A percentile compares a stretch with the other conserved stretches of the same genome.
phyloP scores from a whole-genome alignment of 2,888 invertebrate species.

The Zaprionus bogoriensis region DNA sequence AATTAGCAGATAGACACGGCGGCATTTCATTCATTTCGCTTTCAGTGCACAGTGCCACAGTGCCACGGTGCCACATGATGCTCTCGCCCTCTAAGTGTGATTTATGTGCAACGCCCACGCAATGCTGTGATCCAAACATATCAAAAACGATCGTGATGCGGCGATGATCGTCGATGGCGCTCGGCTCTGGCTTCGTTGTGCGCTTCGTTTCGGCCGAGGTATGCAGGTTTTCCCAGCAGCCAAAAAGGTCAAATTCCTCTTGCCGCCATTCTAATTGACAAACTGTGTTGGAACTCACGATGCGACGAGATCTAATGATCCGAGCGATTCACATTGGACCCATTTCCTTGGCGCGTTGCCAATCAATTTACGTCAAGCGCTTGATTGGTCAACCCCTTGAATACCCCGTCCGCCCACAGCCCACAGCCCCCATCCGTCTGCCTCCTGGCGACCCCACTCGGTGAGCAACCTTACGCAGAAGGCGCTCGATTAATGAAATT shows the following conservation, averaged over 20 bases:
- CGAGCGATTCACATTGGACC: slow-evolving; percentile 34
- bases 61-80: neutral
- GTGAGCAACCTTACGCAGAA: neutral
- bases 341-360: slow-evolving; percentile 60
- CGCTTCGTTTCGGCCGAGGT: neutral
- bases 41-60: slow-evolving; percentile 8
- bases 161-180: neutral
- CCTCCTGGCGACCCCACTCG: neutral
- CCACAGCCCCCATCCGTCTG: neutral
- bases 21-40: slow-evolving; percentile 27
- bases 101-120: slow-evolving; percentile 66
- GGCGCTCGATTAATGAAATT: slow-evolving; percentile 69
- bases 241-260: slow-evolving; percentile 62
- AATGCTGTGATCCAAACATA: slow-evolving; percentile 32
- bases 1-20: slow-evolving; percentile 38
- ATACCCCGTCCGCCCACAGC: neutral
- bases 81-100: slow-evolving; percentile 55
- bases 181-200: neutral
- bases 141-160: slow-evolving; percentile 18
- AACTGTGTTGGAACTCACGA: slow-evolving; percentile 1
- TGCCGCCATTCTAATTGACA: slow-evolving; percentile 68
- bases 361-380: slow-evolving; percentile 63
- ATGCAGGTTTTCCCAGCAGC: slow-evolving; percentile 8
- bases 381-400: slow-evolving; percentile 58
- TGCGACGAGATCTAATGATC: slow-evolving; percentile 23